Evolutionary conservation across 2,888 invertebrate genomes (phyloP).

Genomic region (Dicyrtoma fusca): DNA sequence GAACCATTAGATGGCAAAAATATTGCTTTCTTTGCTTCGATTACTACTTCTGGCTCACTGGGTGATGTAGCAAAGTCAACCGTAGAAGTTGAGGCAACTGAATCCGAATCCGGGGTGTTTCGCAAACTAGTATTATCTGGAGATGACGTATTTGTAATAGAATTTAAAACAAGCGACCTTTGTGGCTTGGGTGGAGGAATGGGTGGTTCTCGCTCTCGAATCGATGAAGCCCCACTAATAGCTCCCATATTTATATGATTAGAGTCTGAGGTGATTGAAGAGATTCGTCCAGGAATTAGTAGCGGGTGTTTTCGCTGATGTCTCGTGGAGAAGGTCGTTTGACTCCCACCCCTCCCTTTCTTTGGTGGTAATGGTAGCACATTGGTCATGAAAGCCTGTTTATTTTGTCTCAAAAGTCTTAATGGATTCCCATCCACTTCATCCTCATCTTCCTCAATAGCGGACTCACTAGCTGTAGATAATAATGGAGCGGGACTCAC

Average conservation of each 20-base stretch:
- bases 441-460: conserved; percentile 41
- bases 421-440: conserved; percentile 66
- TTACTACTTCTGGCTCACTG: too few relatives aligned
- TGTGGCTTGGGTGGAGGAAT: conserved; percentile 53
- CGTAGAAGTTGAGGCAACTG: too few relatives aligned
- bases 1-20: too few relatives aligned
- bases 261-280: conserved; percentile 30
- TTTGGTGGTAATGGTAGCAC: conserved; percentile 73
- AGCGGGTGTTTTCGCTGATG: conserved; percentile 82
- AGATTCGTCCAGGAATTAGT: conserved; percentile 68
- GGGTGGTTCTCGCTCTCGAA: conserved; percentile 42
- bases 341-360: conserved; percentile 62
- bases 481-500: not conserved
- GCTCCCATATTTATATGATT: not conserved
- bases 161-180: conserved; percentile 15
- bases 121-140: too few relatives aligned
- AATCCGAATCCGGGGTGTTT: too few relatives aligned
- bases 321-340: conserved; percentile 60
- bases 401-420: conserved; percentile 51
- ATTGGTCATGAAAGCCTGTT: conserved; percentile 47
- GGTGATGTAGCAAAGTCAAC: too few relatives aligned
- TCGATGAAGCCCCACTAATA: not conserved
- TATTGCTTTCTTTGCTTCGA: too few relatives aligned
- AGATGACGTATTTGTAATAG: too few relatives aligned
- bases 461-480: not conserved